Conservation (phyloP, 2,113 vertebrate species). For the Myotis lucifugus region DNA sequence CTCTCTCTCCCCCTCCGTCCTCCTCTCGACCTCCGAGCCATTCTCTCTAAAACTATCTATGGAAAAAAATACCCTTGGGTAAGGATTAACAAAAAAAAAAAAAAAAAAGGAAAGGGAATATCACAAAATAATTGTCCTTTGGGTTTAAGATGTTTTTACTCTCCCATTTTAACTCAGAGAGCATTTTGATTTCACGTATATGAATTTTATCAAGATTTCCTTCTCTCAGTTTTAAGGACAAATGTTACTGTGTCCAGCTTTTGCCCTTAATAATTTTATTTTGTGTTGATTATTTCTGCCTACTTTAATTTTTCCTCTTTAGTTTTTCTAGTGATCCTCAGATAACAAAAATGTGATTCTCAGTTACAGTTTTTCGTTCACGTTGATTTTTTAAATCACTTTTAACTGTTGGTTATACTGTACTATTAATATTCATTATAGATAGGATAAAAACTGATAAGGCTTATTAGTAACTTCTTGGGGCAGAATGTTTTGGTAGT, state of each 20-base stretch:
- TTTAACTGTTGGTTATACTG: not conserved
- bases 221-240: not conserved
- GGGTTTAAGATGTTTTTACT: not conserved
- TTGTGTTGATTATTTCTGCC: slow-evolving; percentile 7
- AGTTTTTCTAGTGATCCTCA: slow-evolving; percentile 31
- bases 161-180: not conserved
- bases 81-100: too few species aligned
- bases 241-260: not conserved
- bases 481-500: not conserved
- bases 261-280: slow-evolving; percentile 46
- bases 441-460: slow-evolving; percentile 23
- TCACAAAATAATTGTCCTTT: not conserved
- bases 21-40: too few species aligned
- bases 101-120: not conserved
- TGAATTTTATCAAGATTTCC: slow-evolving; percentile 35
- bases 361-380: not conserved
- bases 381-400: not conserved
- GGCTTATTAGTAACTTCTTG: not conserved
- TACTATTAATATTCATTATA: not conserved
- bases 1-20: too few species aligned
- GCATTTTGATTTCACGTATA: not conserved
- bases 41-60: too few species aligned
- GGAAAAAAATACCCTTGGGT: too few species aligned
- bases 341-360: not conserved
- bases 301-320: slow-evolving; percentile 1